phyloP scores from a whole-genome alignment of 2,888 invertebrate species.

The Pandemis corylana region DNA sequence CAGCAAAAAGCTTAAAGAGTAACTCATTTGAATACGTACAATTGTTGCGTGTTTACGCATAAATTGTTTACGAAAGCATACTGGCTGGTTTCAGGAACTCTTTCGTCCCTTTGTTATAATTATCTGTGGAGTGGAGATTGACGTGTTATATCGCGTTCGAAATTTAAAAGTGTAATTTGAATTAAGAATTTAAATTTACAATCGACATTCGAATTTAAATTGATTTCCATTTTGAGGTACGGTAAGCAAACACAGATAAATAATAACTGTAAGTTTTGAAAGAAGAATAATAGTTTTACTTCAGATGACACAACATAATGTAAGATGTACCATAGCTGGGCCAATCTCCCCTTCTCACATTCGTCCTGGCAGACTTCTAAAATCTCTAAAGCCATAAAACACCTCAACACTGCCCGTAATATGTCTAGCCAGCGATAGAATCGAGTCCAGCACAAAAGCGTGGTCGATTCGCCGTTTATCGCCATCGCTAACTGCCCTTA shows the following conservation, averaged over 20 bases:
- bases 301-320: too few species aligned
- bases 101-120: conserved; percentile 32
- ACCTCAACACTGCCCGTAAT: conserved; percentile 3
- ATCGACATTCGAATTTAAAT: neutral
- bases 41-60: conserved; percentile 41
- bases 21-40: conserved; percentile 40
- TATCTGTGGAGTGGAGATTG: conserved; percentile 35
- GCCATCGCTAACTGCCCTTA: conserved; percentile 1
- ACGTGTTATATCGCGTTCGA: conserved; percentile 29
- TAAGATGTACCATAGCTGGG: neutral
- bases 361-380: neutral
- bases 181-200: conserved; percentile 9
- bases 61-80: conserved; percentile 35
- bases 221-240: neutral
- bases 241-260: too few species aligned
- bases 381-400: conserved; percentile 10
- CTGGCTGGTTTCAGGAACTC: conserved; percentile 28
- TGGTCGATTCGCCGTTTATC: conserved; percentile 13
- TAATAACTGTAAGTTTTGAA: too few species aligned
- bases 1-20: conserved; percentile 41
- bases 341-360: neutral
- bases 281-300: too few species aligned
- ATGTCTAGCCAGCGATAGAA: neutral
- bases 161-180: conserved; percentile 27
- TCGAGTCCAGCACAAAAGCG: conserved; percentile 5